phyloP scores from a whole-genome alignment of 2,113 vertebrate species.

The Pelvicachromis taeniatus region DNA sequence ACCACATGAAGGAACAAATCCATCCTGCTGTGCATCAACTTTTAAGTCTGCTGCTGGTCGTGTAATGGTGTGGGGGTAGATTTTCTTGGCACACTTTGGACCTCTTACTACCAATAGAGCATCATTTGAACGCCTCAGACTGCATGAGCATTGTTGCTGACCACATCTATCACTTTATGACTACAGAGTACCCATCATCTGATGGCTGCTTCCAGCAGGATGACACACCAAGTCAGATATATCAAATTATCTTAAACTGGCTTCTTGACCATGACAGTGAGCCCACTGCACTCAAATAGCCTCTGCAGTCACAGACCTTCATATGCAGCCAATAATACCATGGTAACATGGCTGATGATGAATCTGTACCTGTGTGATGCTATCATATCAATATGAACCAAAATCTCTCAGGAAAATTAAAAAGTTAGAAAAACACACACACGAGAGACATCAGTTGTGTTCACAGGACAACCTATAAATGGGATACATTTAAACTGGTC shows the following conservation, averaged over 20 bases:
- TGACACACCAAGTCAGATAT: neutral
- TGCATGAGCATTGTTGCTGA: neutral
- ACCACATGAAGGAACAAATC: neutral
- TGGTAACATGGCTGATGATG: neutral
- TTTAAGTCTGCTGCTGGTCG: neutral
- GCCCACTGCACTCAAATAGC: neutral
- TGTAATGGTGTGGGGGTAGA: neutral
- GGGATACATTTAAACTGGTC: neutral
- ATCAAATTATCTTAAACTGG: neutral
- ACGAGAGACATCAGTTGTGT: too few species aligned
- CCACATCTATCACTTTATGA: neutral
- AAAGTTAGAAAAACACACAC: neutral
- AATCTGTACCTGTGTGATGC: neutral
- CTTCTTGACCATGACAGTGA: neutral
- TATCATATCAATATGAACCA: neutral
- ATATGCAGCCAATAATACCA: neutral
- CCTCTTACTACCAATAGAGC: too few species aligned
- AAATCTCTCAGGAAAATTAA: neutral
- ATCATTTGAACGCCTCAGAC: too few species aligned
- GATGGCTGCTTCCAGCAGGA: neutral
- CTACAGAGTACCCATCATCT: neutral
- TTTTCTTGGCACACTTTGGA: neutral
- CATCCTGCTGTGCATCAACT: neutral
- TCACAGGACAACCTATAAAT: neutral
- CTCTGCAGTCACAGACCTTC: neutral